Evolutionary conservation across 1,140 invertebrate genomes (phyloP).

Genomic region (Zaprionus davidi): DNA sequence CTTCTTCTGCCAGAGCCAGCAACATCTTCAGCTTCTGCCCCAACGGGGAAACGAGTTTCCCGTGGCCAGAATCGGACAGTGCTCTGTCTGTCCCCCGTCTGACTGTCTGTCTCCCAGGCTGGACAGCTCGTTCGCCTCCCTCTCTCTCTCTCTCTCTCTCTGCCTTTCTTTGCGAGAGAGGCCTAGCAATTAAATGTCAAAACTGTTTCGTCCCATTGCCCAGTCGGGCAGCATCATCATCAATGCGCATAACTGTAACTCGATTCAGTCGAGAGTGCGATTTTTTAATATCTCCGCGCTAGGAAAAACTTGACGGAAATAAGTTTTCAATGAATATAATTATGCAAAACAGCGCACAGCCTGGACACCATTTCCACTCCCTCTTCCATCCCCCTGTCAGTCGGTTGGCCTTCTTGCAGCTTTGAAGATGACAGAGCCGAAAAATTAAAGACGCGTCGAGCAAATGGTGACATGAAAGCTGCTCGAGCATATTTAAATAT

Average conservation of each 20-base stretch:
- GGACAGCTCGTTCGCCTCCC: constrained; percentile 52
- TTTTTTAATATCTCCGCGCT: constrained; percentile 63
- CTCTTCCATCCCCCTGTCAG: not conserved
- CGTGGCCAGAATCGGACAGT: constrained; percentile 4
- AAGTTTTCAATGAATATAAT: constrained; percentile 83
- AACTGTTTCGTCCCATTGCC: constrained; percentile 41
- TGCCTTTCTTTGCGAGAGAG: constrained; percentile 14
- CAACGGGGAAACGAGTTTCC: constrained; percentile 64
- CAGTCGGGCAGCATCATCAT: constrained; percentile 11
- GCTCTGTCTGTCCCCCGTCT: not conserved
- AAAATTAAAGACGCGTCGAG: constrained; percentile 30
- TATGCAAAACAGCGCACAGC: constrained; percentile 70
- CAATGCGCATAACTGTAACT: constrained; percentile 63
- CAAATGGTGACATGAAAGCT: constrained; percentile 73
- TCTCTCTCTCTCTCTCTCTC: constrained; percentile 6
- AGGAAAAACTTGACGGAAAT: constrained; percentile 76
- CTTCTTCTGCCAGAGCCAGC: constrained; percentile 41
- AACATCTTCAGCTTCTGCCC: constrained; percentile 61
- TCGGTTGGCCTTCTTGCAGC: constrained; percentile 49
- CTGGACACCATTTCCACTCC: constrained; percentile 10
- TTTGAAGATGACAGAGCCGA: constrained; percentile 42
- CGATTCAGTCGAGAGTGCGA: constrained; percentile 58
- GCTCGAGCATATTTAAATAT: constrained; percentile 77
- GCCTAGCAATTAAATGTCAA: constrained; percentile 76
- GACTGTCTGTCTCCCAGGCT: constrained; percentile 21